These are phyloP conservation scores for Calameuta pallipes DNA, from an alignment of 2,888 invertebrate species.

Conservation along the genomic window DNA sequence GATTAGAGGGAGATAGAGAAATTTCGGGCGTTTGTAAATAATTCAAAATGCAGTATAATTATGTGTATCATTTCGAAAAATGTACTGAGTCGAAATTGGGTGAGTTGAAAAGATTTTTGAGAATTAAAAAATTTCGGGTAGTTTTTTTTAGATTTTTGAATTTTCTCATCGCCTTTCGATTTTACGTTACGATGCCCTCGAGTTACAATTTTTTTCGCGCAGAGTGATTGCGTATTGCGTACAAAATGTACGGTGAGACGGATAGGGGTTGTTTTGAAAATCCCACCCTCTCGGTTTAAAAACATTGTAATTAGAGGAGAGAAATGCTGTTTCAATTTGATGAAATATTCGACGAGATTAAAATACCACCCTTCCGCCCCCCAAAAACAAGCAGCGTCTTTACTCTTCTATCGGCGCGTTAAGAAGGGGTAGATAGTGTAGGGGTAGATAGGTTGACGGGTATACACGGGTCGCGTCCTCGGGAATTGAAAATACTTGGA, in stretches of 20 bases:
- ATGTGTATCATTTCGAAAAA: too few relatives aligned
- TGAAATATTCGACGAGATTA: background rate
- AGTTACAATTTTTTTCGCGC: too few relatives aligned
- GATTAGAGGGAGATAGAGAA: background rate
- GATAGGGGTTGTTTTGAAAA: background rate
- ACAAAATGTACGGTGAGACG: too few relatives aligned
- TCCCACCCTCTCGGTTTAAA: background rate
- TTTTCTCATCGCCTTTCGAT: too few relatives aligned
- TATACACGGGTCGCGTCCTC: background rate
- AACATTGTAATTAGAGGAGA: background rate
- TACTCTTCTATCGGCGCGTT: background rate
- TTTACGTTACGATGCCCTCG: too few relatives aligned
- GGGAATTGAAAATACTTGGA: slow-evolving; percentile 47
- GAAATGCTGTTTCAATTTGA: background rate
- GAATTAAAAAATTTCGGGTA: background rate
- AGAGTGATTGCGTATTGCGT: too few relatives aligned
- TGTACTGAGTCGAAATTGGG: too few relatives aligned
- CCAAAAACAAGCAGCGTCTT: background rate
- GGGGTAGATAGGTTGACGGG: background rate
- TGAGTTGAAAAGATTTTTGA: background rate
- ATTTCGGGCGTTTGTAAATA: background rate
- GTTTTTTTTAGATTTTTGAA: too few relatives aligned
- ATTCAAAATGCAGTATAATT: too few relatives aligned
- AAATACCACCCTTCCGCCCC: background rate
- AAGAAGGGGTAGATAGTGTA: background rate